Conservation (phyloP, 1,140 invertebrate genomes). For the Caenorhabditis inopinata region DNA sequence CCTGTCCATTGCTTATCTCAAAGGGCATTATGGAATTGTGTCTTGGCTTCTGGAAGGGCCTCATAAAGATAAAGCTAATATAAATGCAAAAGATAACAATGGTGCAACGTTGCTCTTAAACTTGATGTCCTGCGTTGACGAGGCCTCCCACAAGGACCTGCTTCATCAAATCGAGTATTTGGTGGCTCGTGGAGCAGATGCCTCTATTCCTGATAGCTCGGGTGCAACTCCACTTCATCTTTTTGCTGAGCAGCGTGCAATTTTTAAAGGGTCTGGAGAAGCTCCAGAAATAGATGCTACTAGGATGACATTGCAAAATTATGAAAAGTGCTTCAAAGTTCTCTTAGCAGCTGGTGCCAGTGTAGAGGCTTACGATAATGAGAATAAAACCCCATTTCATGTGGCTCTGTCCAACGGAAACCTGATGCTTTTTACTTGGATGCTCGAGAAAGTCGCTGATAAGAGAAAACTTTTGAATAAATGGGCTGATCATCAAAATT, state of each 20-base stretch:
- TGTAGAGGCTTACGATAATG: background rate
- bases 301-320: constrained; percentile 13
- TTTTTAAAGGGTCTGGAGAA: background rate
- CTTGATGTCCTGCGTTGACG: constrained; percentile 23
- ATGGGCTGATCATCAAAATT: background rate
- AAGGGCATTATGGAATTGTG: constrained; percentile 69
- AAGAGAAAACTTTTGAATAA: constrained; percentile 9
- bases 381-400: constrained; percentile 38
- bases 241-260: background rate
- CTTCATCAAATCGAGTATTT: constrained; percentile 38
- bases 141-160: background rate
- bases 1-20: constrained; percentile 43
- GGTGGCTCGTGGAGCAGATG: constrained; percentile 16
- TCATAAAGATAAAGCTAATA: constrained; percentile 69
- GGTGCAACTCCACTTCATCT: constrained; percentile 12
- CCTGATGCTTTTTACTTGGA: constrained; percentile 18
- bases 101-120: constrained; percentile 34
- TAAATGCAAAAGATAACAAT: constrained; percentile 62
- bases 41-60: constrained; percentile 67
- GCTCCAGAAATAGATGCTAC: background rate
- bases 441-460: constrained; percentile 16
- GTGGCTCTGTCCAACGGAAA: constrained; percentile 42
- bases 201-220: constrained; percentile 17
- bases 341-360: background rate
- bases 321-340: constrained; percentile 35